Percentiles rank a stretch among this genome's conserved stretches.
Conservation (phyloP, 2,113 vertebrate genomes). For the Pluvialis apricaria region DNA sequence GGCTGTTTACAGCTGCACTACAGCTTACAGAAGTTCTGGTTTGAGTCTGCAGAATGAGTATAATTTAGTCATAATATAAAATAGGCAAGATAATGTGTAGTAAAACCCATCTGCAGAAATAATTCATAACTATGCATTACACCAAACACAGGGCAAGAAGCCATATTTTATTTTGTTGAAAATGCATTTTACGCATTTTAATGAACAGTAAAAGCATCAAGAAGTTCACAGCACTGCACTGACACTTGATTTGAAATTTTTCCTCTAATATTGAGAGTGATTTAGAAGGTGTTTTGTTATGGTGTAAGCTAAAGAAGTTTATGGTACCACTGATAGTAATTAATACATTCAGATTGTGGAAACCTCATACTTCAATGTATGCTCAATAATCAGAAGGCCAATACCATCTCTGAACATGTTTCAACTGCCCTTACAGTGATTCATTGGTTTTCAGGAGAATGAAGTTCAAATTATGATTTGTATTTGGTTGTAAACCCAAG, state of each 20-base stretch:
- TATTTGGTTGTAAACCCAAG: not conserved
- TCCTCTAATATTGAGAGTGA: not conserved
- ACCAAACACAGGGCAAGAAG: not conserved
- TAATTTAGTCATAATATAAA: not conserved
- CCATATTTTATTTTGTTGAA: not conserved
- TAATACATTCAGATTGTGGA: not conserved
- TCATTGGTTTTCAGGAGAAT: not conserved
- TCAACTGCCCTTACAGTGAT: not conserved
- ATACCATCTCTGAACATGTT: not conserved
- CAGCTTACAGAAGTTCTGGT: not conserved
- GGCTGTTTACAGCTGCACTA: not conserved
- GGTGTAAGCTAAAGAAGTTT: not conserved
- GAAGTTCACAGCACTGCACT: not conserved
- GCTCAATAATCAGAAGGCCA: not conserved
- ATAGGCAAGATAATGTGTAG: not conserved
- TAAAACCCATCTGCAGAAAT: not conserved
- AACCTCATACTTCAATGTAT: not conserved
- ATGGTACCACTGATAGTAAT: not conserved
- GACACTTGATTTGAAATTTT: not conserved
- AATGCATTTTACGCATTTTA: not conserved
- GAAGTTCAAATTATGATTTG: not conserved
- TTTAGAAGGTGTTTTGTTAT: not conserved
- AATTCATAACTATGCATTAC: not conserved
- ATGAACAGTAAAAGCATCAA: not conserved
- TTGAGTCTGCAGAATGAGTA: not conserved